Evolutionary conservation across 2,113 vertebrate genomes (phyloP).

Genomic region (Ginglymostoma cirratum): DNA sequence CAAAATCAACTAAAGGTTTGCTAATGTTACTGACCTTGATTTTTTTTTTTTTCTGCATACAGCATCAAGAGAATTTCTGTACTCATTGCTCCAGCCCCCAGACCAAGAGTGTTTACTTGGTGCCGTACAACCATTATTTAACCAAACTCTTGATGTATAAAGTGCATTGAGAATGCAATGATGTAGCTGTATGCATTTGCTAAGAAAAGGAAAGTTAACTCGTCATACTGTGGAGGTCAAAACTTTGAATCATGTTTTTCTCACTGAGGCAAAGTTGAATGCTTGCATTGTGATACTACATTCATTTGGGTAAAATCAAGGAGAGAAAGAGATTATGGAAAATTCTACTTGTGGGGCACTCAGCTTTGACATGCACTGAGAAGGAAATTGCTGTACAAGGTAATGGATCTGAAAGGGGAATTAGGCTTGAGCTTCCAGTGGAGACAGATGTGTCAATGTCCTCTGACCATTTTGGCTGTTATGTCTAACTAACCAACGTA

Average conservation of each 20-base stretch:
- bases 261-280: background rate
- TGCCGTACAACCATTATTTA: background rate
- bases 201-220: background rate
- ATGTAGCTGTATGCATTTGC: background rate
- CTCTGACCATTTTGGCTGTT: no score
- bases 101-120: background rate
- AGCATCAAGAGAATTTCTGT: background rate
- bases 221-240: background rate
- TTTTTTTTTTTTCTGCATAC: background rate
- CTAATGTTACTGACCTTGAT: background rate
- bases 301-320: background rate
- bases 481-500: no score
- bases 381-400: background rate
- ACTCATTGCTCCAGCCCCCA: background rate
- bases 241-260: background rate
- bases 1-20: background rate
- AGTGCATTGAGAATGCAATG: background rate
- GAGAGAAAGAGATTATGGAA: background rate
- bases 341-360: background rate
- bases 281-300: background rate
- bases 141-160: background rate
- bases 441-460: no score
- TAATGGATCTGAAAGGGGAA: no score
- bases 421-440: no score
- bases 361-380: background rate